Evolutionary conservation across 1,140 invertebrate species (phyloP).

Genomic region (Leptinotarsa texana): DNA sequence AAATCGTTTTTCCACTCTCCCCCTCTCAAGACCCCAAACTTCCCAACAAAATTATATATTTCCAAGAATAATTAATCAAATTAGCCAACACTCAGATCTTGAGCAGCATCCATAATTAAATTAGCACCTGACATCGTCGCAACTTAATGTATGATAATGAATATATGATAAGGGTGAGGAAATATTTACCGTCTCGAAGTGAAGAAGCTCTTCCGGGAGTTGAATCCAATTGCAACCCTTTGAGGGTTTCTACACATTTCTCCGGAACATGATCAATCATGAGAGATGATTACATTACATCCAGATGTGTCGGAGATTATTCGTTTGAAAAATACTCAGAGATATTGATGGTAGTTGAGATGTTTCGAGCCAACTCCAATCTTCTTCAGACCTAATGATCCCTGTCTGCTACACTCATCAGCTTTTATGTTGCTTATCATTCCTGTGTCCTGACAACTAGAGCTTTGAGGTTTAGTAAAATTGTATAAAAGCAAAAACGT

Average conservation of each 20-base stretch:
- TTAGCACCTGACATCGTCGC: conserved; percentile 34
- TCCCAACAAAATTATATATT: conserved; percentile 8
- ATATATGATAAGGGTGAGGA: conserved; percentile 49
- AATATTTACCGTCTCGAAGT: conserved; percentile 13
- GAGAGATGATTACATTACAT: no score
- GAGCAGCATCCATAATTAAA: conserved; percentile 40
- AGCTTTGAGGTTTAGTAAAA: no score
- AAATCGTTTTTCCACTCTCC: neutral
- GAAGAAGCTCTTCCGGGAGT: conserved; percentile 45
- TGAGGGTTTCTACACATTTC: conserved; percentile 4
- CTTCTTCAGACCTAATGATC: no score
- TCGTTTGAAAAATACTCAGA: no score
- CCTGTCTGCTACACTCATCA: no score
- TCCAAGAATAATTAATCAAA: conserved; percentile 7
- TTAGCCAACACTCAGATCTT: conserved; percentile 20
- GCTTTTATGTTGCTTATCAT: no score
- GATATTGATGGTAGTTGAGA: no score
- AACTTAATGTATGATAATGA: conserved; percentile 49
- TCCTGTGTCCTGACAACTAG: no score
- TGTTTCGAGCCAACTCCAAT: no score
- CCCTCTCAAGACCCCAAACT: neutral
- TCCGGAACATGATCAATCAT: no score
- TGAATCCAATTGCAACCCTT: conserved; percentile 50
- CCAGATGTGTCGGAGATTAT: no score
- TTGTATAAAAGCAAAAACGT: no score